Evolutionary conservation across 2,113 vertebrate genomes (phyloP), one percentile per base, ranked within the genome.

Genomic region (Nannobrachium achirus): DNA sequence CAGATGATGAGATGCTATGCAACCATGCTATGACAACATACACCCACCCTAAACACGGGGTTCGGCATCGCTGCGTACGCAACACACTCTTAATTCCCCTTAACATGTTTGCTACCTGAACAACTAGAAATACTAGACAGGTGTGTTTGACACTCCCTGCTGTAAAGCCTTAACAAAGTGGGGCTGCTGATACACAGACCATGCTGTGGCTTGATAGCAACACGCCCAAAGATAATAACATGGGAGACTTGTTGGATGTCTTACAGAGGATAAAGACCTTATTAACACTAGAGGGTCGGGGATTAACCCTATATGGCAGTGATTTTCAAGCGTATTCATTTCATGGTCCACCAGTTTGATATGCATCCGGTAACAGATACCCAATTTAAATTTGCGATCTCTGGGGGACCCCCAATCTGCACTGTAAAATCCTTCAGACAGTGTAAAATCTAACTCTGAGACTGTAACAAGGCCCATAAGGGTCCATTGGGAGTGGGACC

Each of bases 221-320:
- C 79, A 76, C 73, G 11, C 75, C 63, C 73, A 73, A 33, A 72
- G 65, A 86, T 78, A 78, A 89, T 78, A 73, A 84, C 84, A 77
- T 58, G 69, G 75, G 63, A 76, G 76, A 79, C 78, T 68, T 75
- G 81, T n/a, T 49, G 75, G 58, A 77, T 82, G 1, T 76, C 63
- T 83, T 89, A 91, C n/a, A 87, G 85, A 76, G 78, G 87, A 88
- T 90, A 80, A 88, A 77, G 83, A 46, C 78, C 86, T 91, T 89
- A 90, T 91, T 88, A 91, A 88, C 80, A 58, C 48, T 61, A 82
- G 78, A 71, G 78, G 81, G 63, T 57, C 0, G 78, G 75, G 77
- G 72, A 16, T 4, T 8, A 15, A 52, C 7, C 8, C n/a, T n/a
- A n/a, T n/a, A n/a, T n/a, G n/a, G 16, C 16, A 52, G 16, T 52